These are phyloP conservation scores for Arenicola marina DNA, from an alignment of 2,888 invertebrate genomes.

Conservation along the genomic window DNA sequence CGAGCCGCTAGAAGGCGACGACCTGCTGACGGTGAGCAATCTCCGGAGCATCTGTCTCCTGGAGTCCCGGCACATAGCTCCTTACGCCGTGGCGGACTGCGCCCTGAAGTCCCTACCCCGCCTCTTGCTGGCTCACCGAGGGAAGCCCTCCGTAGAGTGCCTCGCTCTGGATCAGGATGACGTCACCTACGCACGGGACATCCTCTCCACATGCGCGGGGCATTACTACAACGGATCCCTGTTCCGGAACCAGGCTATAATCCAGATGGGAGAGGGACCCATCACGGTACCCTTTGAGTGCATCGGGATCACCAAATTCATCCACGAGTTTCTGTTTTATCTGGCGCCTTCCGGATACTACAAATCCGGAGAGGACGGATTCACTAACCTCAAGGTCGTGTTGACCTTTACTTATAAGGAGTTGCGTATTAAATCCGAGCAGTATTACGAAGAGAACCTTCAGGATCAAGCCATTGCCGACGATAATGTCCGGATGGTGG, in stretches of 20 bases:
- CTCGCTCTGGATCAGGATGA: too few relatives aligned
- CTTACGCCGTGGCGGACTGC: neutral
- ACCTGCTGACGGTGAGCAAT: constrained; percentile 68
- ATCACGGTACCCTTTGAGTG: neutral
- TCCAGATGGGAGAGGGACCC: too few relatives aligned
- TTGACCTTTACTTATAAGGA: too few relatives aligned
- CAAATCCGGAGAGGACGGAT: too few relatives aligned
- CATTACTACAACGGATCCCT: constrained; percentile 5
- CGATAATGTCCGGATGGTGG: too few relatives aligned
- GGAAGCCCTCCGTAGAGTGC: too few relatives aligned
- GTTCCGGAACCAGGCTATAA: too few relatives aligned
- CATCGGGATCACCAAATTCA: neutral
- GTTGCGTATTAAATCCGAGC: too few relatives aligned
- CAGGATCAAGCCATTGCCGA: too few relatives aligned
- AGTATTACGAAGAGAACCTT: too few relatives aligned
- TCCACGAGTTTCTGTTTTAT: neutral
- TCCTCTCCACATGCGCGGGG: constrained; percentile 7
- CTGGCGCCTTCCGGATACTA: neutral
- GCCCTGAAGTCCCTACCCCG: constrained; percentile 4
- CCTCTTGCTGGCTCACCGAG: too few relatives aligned
- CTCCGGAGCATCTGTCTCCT: constrained; percentile 76
- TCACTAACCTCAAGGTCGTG: too few relatives aligned
- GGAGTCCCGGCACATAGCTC: constrained; percentile 69
- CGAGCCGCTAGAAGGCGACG: constrained; percentile 33
- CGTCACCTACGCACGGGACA: neutral